Evolutionary conservation across 2,888 invertebrate genomes (phyloP).

Genomic region (Beris morrisii): DNA sequence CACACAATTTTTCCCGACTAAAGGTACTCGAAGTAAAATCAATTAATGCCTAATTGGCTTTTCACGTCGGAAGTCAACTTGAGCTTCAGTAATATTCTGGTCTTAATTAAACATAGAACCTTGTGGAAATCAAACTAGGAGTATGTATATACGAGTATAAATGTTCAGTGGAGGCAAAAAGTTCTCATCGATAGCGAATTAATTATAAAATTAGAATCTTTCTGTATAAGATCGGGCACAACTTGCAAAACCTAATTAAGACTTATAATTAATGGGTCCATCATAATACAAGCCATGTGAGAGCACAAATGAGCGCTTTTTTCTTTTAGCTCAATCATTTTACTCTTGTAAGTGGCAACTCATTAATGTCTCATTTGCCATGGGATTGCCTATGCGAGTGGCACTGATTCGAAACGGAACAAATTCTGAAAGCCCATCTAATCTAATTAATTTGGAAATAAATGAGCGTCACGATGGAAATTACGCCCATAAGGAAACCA

Average conservation of each 20-base stretch:
- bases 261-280: constrained; percentile 21
- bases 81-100: too few relatives aligned
- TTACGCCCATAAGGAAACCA: too few relatives aligned
- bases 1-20: too few relatives aligned
- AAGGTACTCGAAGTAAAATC: too few relatives aligned
- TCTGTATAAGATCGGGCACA: neutral
- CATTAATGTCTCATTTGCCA: constrained; percentile 16
- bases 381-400: neutral
- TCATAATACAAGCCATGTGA: constrained; percentile 6
- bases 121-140: too few relatives aligned
- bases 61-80: too few relatives aligned
- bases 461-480: neutral
- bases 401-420: neutral
- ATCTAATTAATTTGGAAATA: constrained; percentile 16
- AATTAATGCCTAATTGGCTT: too few relatives aligned
- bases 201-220: constrained; percentile 19
- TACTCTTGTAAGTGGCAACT: constrained; percentile 13
- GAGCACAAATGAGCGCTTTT: neutral
- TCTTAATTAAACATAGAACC: too few relatives aligned
- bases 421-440: neutral
- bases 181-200: neutral
- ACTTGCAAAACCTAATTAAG: constrained; percentile 10
- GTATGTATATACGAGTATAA: too few relatives aligned
- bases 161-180: too few relatives aligned
- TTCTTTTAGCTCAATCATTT: neutral